These are phyloP conservation scores for Pionites leucogaster DNA, from an alignment of 2,113 vertebrate genomes.

Conservation along the genomic window DNA sequence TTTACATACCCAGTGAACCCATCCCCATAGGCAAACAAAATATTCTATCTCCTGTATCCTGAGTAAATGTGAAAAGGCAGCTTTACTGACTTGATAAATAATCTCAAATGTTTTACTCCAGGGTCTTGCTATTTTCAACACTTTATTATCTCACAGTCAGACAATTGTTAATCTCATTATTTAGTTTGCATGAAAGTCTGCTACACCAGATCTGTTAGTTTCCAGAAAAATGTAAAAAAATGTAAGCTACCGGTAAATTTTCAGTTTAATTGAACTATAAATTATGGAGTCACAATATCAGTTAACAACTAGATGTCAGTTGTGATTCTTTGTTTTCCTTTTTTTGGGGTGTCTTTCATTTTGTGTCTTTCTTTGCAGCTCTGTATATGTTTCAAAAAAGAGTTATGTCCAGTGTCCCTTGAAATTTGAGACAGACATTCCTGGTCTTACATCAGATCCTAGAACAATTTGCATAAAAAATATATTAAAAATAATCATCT, in stretches of 20 bases:
- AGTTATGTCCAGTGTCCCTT: background rate
- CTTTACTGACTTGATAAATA: conserved; percentile 28
- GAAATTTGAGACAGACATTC: background rate
- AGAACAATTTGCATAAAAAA: background rate
- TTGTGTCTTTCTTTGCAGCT: background rate
- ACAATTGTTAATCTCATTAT: conserved; percentile 56
- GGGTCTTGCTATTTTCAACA: conserved; percentile 9
- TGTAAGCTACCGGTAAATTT: conserved; percentile 47
- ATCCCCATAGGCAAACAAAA: conserved; percentile 14
- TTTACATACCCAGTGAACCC: background rate
- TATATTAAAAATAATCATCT: background rate
- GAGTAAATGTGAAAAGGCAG: conserved; percentile 36
- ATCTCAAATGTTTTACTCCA: conserved; percentile 39
- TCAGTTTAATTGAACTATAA: conserved; percentile 51
- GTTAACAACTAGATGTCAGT: background rate
- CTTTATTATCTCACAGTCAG: conserved; percentile 28
- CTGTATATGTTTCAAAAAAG: background rate
- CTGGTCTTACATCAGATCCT: background rate
- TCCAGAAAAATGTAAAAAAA: conserved; percentile 47
- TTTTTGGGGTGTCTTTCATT: background rate
- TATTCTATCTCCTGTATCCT: background rate
- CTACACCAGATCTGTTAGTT: conserved; percentile 56
- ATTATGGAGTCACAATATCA: conserved; percentile 33
- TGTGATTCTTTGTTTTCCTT: background rate
- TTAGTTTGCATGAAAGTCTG: conserved; percentile 64